These are phyloP conservation scores for Nesometra sesokonis DNA, from an alignment of 35 echinoderm and acorn worm genomes.

Conservation along the genomic window DNA sequence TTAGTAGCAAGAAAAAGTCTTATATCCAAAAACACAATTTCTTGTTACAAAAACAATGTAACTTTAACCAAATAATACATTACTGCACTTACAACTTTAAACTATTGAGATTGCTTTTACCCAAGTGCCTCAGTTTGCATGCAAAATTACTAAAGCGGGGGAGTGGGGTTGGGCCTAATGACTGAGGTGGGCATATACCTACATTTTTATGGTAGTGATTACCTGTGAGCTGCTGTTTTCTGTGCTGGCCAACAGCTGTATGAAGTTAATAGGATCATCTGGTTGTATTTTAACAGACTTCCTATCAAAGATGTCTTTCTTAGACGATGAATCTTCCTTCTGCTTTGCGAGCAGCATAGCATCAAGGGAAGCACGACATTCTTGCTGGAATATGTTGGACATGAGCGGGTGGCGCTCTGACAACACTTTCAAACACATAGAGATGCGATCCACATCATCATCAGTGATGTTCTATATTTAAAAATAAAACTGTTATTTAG, in stretches of 20 bases:
- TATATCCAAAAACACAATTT: too few relatives aligned
- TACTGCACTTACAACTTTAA: too few relatives aligned
- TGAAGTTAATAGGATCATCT: slow-evolving; percentile 97
- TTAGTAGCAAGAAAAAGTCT: too few relatives aligned
- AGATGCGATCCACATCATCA: slow-evolving; percentile 89
- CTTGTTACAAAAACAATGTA: too few relatives aligned
- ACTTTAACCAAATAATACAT: too few relatives aligned
- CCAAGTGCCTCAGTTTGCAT: too few relatives aligned
- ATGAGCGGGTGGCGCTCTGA: slow-evolving; percentile 83
- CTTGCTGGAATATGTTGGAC: slow-evolving; percentile 58
- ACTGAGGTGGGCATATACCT: too few relatives aligned
- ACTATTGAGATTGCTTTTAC: too few relatives aligned
- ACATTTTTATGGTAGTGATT: too few relatives aligned
- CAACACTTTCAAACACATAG: slow-evolving; percentile 75
- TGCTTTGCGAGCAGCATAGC: slow-evolving; percentile 82
- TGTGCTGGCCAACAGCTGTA: slow-evolving; percentile 77
- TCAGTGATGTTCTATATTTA: slow-evolving; percentile 83
- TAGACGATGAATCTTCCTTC: slow-evolving; percentile 39
- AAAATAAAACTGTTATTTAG: too few relatives aligned
- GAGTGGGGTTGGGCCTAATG: too few relatives aligned
- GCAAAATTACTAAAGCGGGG: too few relatives aligned
- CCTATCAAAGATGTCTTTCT: slow-evolving; percentile 82
- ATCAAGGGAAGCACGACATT: slow-evolving; percentile 68
- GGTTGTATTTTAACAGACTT: slow-evolving; percentile 65
- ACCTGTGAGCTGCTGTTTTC: slow-evolving; percentile 74